Percentiles rank a stretch among this genome's conserved stretches.
Evolutionary conservation across 2,113 vertebrate genomes (phyloP).

Genomic region (Mustela lutreola): DNA sequence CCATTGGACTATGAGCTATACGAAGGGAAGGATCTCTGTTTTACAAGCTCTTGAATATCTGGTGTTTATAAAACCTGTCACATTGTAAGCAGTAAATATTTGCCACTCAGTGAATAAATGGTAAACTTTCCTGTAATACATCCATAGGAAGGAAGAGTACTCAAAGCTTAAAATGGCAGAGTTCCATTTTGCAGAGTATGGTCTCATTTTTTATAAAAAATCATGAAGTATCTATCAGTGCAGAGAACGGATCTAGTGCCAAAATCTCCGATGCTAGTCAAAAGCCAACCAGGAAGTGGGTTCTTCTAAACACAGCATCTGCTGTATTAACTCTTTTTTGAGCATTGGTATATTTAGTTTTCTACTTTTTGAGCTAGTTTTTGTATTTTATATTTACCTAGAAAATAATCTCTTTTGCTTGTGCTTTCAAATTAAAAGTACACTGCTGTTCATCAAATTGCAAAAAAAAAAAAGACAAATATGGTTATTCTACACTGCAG

Average conservation of each 20-base stretch:
- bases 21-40: neutral
- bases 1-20: neutral
- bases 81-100: conserved; percentile 12
- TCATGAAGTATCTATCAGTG: neutral
- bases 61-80: neutral
- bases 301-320: neutral
- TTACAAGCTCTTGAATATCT: neutral
- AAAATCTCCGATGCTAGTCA: neutral
- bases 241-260: neutral
- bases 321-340: neutral
- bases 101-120: neutral
- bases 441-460: neutral
- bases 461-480: conserved; percentile 2
- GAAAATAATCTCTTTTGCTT: neutral
- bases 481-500: neutral
- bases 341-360: neutral
- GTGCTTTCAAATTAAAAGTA: neutral
- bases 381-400: neutral
- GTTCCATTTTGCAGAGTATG: neutral
- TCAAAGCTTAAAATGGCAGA: neutral
- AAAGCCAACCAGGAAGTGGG: neutral
- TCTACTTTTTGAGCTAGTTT: neutral
- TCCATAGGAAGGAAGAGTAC: neutral
- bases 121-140: neutral
- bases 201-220: conserved; percentile 17